phyloP scores from a whole-genome alignment of 2,888 invertebrate genomes.

The Phymatocera aterrima region DNA sequence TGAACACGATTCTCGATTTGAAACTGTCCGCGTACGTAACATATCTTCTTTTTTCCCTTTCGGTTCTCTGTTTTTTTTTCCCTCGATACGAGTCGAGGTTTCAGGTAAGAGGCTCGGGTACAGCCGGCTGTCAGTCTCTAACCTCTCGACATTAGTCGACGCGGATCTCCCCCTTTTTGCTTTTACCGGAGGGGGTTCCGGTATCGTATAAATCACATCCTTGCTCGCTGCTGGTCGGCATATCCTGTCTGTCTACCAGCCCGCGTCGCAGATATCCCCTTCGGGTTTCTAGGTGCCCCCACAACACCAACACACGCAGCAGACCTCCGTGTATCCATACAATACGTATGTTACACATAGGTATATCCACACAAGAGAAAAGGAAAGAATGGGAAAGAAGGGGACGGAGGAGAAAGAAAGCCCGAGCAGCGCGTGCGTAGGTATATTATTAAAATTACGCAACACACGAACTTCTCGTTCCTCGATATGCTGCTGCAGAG shows the following conservation, averaged over 20 bases:
- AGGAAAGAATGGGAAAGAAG: not conserved
- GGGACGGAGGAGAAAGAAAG: not conserved
- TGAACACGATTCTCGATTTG: not conserved
- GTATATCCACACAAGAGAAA: not conserved
- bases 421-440: slow-evolving; percentile 28
- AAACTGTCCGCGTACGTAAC: not conserved
- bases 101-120: slow-evolving; percentile 11
- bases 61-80: not conserved
- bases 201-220: slow-evolving; percentile 71
- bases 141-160: slow-evolving; percentile 29
- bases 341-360: not conserved
- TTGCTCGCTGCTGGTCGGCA: slow-evolving; percentile 56
- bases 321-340: not conserved
- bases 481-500: not conserved
- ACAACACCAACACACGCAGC: not conserved
- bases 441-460: slow-evolving; percentile 42
- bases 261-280: not conserved
- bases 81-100: not conserved
- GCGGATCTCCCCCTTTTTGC: slow-evolving; percentile 52
- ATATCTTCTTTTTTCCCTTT: not conserved
- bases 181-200: slow-evolving; percentile 63
- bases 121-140: slow-evolving; percentile 32
- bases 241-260: slow-evolving; percentile 42
- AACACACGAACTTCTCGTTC: slow-evolving; percentile 26
- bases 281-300: not conserved